These are phyloP conservation scores for Myotis yumanensis DNA, from an alignment of 2,113 vertebrate genomes.

Conservation along the genomic window DNA sequence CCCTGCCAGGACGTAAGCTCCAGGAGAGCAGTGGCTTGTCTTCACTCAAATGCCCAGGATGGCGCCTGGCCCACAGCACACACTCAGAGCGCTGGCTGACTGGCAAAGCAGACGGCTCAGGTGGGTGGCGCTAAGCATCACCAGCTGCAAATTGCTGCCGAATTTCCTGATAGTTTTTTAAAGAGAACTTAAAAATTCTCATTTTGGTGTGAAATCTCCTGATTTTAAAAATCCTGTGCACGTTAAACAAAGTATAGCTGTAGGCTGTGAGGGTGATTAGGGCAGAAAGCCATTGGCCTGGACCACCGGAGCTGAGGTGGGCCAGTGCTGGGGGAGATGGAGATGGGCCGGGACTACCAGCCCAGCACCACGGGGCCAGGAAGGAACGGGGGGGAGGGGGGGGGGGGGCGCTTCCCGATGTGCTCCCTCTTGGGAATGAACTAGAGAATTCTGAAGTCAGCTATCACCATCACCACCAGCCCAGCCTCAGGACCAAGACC, in stretches of 20 bases:
- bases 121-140: rapidly evolving
- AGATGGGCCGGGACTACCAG: neutral
- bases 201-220: neutral
- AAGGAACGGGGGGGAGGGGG: neutral
- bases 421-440: rapidly evolving
- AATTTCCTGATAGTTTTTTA: neutral
- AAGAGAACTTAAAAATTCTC: neutral
- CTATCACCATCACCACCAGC: neutral
- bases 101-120: neutral
- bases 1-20: neutral
- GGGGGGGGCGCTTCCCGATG: rapidly evolving
- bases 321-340: rapidly evolving
- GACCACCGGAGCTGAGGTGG: neutral
- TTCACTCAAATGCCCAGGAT: neutral
- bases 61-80: rapidly evolving
- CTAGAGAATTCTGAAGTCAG: neutral
- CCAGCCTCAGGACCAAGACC: neutral
- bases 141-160: neutral
- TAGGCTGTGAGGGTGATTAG: neutral
- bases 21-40: neutral
- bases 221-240: neutral
- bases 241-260: neutral
- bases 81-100: rapidly evolving
- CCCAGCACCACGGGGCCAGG: rapidly evolving
- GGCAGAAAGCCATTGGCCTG: neutral